Evolutionary conservation across 1,140 invertebrate genomes (phyloP).

Genomic region (Mercenaria mercenaria): DNA sequence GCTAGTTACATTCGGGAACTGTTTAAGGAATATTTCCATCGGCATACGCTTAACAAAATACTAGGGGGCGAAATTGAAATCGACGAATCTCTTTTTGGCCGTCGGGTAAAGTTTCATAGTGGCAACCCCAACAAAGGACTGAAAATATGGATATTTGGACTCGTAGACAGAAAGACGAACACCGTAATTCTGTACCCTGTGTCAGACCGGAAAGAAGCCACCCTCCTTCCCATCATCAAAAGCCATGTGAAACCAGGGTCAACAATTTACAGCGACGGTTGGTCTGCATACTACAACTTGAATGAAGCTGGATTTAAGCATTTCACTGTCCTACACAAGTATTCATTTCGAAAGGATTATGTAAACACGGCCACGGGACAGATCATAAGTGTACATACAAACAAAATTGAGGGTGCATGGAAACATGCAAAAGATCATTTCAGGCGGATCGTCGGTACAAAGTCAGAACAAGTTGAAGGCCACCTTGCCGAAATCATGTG

Average conservation of each 20-base stretch:
- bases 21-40: slow-evolving; percentile 1
- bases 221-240: neutral
- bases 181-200: neutral
- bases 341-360: neutral
- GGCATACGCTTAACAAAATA: too few species aligned
- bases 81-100: slow-evolving; percentile 10
- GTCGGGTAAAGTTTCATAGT: neutral
- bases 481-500: neutral
- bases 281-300: neutral
- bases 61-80: neutral
- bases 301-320: neutral
- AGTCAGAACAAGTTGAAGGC: neutral
- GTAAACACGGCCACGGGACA: neutral
- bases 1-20: neutral
- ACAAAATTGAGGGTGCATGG: neutral
- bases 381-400: neutral
- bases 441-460: neutral
- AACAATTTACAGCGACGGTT: neutral
- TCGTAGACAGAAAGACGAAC: neutral
- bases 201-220: neutral
- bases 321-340: neutral
- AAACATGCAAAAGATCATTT: slow-evolving; percentile 5
- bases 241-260: neutral
- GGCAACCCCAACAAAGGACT: slow-evolving; percentile 27
- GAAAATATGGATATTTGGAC: slow-evolving; percentile 14